Conservation (phyloP, 1,140 invertebrate genomes). For the Macrostomum lignano region DNA sequence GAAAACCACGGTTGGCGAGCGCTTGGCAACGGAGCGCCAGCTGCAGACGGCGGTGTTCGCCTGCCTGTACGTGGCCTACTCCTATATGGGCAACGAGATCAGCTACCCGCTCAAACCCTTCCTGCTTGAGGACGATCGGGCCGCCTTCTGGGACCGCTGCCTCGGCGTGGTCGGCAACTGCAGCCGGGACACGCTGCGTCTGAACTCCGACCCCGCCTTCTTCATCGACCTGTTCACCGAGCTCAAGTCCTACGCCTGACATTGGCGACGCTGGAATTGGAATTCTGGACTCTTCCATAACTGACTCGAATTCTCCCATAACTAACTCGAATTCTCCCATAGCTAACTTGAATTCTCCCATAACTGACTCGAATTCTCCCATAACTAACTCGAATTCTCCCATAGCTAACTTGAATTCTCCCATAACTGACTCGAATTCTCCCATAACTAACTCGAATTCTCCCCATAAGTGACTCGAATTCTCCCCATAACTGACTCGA, state of each 20-base stretch:
- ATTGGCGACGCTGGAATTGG: no score
- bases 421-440: no score
- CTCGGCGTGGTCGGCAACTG: slow-evolving; percentile 63
- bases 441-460: no score
- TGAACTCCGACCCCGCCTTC: slow-evolving; percentile 85
- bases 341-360: no score
- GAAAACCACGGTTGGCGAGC: slow-evolving; percentile 40
- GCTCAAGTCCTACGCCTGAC: slow-evolving; percentile 46
- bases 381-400: no score
- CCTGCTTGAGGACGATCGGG: slow-evolving; percentile 31
- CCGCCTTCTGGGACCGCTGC: slow-evolving; percentile 72
- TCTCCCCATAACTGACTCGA: no score
- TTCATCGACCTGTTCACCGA: slow-evolving; percentile 96
- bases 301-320: no score
- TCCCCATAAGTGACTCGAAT: no score
- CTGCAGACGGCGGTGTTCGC: slow-evolving; percentile 80
- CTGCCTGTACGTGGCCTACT: slow-evolving; percentile 87
- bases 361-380: no score
- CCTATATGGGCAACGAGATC: slow-evolving; percentile 78
- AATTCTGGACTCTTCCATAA: no score
- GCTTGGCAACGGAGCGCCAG: slow-evolving; percentile 47
- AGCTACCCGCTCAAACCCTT: slow-evolving; percentile 96
- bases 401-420: no score
- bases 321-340: no score
- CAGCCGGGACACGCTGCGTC: slow-evolving; percentile 72